Evolutionary conservation across 2,888 invertebrate species (phyloP), one percentile per base, ranked within the genome.

Genomic region (Diarsia mendica): DNA sequence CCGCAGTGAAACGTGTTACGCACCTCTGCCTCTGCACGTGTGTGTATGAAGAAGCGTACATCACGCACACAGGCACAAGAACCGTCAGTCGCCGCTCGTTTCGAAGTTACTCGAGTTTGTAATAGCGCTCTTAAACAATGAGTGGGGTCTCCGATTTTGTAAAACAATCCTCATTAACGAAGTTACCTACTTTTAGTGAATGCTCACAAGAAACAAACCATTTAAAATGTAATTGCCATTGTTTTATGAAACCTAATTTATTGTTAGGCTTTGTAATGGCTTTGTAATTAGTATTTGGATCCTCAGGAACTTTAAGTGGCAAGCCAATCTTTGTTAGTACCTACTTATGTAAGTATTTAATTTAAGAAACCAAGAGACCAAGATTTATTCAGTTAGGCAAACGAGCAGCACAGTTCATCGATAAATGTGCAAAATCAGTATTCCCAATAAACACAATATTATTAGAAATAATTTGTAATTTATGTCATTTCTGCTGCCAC

Each of bases 91-190:
- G n/a, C n/a, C n/a, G n/a, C n/a, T n/a, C n/a, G n/a, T n/a, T n/a
- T n/a, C n/a, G n/a, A n/a, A n/a, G n/a, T n/a, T n/a, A n/a, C n/a
- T n/a, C n/a, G n/a, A n/a, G n/a, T n/a, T n/a, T n/a, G n/a, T n/a
- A n/a, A n/a, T n/a, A n/a, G n/a, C n/a, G n/a, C n/a, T n/a, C n/a
- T n/a, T n/a, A 63, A 80, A 58, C 60, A 79, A 46, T 75, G 46
- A 63, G 23, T 63, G 53, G 61, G 23, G 46, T 58, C 60, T 79
- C 48, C 13, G 58, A 55, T 68, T 60, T 79, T 48, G 48, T 49
- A 44, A 82, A 60, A 65, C 39, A 53, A 76, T 68, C 23, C 65
- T 76, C 68, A 68, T 68, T 81, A 81, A 53, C 39, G 33, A 78
- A 66, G 48, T 63, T 67, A 23, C 28, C 13, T 1, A 66, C 18